These are phyloP conservation scores for Dreissena rostriformis DNA, from an alignment of 1,140 invertebrate species.

Conservation along the genomic window DNA sequence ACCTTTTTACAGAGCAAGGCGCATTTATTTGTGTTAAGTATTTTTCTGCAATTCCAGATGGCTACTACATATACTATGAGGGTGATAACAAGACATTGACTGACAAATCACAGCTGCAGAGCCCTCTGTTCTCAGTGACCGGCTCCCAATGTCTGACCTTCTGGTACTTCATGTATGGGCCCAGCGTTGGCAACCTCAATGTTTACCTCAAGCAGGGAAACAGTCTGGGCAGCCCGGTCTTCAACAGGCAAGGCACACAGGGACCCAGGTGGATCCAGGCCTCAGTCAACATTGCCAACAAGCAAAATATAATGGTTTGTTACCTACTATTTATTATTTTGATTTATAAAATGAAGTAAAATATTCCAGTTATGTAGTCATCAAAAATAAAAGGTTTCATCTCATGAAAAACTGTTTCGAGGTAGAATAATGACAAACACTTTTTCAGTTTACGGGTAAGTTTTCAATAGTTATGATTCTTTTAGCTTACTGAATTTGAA, in stretches of 20 bases:
- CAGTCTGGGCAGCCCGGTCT: constrained; percentile 58
- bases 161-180: constrained; percentile 68
- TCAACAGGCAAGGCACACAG: constrained; percentile 69
- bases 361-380: too few species aligned
- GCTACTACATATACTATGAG: constrained; percentile 77
- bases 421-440: too few species aligned
- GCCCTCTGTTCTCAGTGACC: constrained; percentile 27
- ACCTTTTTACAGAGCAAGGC: too few species aligned
- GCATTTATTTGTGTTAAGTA: neutral
- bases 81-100: constrained; percentile 80
- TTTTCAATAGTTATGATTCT: too few species aligned
- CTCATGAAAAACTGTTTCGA: too few species aligned
- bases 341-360: neutral
- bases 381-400: too few species aligned
- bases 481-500: too few species aligned
- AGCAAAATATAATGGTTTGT: constrained; percentile 60
- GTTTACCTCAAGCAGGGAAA: constrained; percentile 60
- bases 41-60: constrained; percentile 48
- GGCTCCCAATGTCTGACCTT: constrained; percentile 58
- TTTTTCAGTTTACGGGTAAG: too few species aligned
- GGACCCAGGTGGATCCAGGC: constrained; percentile 69
- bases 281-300: constrained; percentile 58
- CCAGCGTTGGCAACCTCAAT: constrained; percentile 61
- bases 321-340: neutral
- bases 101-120: constrained; percentile 62